Evolutionary conservation across 2,797 vertebrate genomes (phyloP).

Genomic region (Diplodus sargus): DNA sequence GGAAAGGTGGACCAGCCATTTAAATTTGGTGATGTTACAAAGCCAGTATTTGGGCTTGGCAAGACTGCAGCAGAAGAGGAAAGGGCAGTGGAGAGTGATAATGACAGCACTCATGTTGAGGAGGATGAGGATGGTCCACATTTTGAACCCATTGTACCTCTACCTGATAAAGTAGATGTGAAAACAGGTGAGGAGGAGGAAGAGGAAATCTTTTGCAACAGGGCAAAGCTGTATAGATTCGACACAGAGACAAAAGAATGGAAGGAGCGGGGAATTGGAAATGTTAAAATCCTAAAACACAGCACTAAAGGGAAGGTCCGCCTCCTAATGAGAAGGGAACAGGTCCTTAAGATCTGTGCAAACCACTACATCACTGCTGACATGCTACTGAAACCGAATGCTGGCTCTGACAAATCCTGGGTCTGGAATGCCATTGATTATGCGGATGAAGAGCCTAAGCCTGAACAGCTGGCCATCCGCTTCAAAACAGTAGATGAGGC

Average conservation of each 20-base stretch:
- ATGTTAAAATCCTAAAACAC: conserved; percentile 95
- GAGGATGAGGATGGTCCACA: conserved; percentile 98
- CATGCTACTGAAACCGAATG: conserved; percentile 93
- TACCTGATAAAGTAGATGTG: conserved; percentile 97
- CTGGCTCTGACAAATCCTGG: conserved; percentile 96
- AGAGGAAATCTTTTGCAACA: conserved; percentile 96
- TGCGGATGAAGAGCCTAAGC: conserved; percentile 93
- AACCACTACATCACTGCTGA: conserved; percentile 97
- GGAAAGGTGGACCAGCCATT: conserved; percentile 86
- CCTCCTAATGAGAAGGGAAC: conserved; percentile 96
- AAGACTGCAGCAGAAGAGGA: conserved; percentile 76
- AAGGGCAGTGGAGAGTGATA: conserved; percentile 89
- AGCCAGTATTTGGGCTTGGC: conserved; percentile 79
- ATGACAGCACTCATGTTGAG: conserved; percentile 90
- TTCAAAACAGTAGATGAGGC: conserved; percentile 98
- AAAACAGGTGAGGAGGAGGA: conserved; percentile 99
- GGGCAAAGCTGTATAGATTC: conserved; percentile 96
- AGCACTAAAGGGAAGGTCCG: conserved; percentile 94
- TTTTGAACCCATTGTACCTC: conserved; percentile 98
- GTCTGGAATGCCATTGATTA: conserved; percentile 98
- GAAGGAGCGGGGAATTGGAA: conserved; percentile 97
- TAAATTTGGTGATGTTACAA: conserved; percentile 83
- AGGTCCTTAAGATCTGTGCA: conserved; percentile 98
- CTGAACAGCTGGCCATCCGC: conserved; percentile 95
- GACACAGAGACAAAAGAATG: conserved; percentile 95